These are phyloP conservation scores for Pseudobourletiella spinata DNA, from an alignment of 1,140 invertebrate genomes.

Conservation along the genomic window DNA sequence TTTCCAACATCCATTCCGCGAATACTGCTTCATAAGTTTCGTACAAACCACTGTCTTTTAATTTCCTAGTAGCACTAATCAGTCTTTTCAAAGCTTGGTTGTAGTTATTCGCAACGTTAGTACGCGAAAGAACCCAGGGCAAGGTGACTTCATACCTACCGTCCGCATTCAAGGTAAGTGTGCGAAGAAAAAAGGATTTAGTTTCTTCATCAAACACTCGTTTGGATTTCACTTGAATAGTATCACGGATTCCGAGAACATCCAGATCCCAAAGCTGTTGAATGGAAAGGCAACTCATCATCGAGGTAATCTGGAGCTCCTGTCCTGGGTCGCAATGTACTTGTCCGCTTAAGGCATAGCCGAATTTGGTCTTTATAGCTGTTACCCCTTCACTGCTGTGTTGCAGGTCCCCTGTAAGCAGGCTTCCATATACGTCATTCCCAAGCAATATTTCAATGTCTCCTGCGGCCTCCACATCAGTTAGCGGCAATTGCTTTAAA, in stretches of 20 bases:
- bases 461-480: neutral
- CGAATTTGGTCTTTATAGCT: neutral
- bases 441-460: neutral
- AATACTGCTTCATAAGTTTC: conserved; percentile 18
- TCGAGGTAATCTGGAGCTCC: neutral
- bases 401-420: neutral
- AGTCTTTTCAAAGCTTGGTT: conserved; percentile 11
- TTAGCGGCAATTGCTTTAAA: neutral
- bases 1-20: conserved; percentile 16
- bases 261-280: conserved; percentile 28
- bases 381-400: neutral
- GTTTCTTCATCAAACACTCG: neutral
- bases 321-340: neutral
- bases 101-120: neutral
- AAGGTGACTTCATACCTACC: conserved; percentile 9
- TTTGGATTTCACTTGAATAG: neutral
- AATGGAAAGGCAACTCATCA: neutral
- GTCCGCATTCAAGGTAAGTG: neutral
- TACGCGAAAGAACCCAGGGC: conserved; percentile 9
- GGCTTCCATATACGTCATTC: neutral
- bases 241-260: conserved; percentile 13
- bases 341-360: neutral
- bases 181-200: neutral
- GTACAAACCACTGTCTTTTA: neutral
- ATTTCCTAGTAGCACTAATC: neutral